Evolutionary conservation across 2,888 invertebrate genomes (phyloP), one percentile per base, ranked within the genome.

Genomic region (Synergus itoensis): DNA sequence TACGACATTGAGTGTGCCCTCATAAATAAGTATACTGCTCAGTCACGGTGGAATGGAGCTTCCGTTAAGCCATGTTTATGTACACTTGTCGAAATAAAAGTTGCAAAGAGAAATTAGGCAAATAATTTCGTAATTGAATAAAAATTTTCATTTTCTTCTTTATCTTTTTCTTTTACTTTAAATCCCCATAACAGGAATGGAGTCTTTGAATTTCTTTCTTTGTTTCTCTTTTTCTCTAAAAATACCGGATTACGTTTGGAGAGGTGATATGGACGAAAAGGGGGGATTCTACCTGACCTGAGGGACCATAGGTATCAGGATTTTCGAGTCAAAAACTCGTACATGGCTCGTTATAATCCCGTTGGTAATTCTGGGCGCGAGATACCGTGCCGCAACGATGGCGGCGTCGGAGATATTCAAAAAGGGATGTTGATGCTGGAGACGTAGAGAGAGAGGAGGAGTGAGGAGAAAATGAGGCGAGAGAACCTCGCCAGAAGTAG

Each of bases 331-430:
- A 64, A 77, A 78, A 78, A 77, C 69, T 73, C 48, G 53, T 53
- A 73, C 28, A 45, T 43, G 69, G 69, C 53, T 82, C 77, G 81
- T 82, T 82, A 84, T 79, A 82, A 81, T 81, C 73, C 76, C 62
- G 79, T 81, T 78, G 81, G 80, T 79, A 79, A 82, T 82, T 87
- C 78, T 79, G 81, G 79, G 76, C 82, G 84, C 82, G 41, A 79
- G 79, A 81, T 83, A 82, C 80, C 86, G 86, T 84, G 81, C 85
- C 83, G 86, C 85, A 85, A 85, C 86, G 89, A 91, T 90, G 91
- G 91, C 90, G 90, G 88, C 87, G 86, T 84, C 83, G 84, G 86
- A 84, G 86, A 87, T 84, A 86, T 88, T 88, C 85, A 85, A 88
- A 90, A 87, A 88, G 86, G 86, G 85, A 86, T 81, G 86, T 84